phyloP scores from a whole-genome alignment of 1,140 invertebrate genomes.

The Bombus fervidus region DNA sequence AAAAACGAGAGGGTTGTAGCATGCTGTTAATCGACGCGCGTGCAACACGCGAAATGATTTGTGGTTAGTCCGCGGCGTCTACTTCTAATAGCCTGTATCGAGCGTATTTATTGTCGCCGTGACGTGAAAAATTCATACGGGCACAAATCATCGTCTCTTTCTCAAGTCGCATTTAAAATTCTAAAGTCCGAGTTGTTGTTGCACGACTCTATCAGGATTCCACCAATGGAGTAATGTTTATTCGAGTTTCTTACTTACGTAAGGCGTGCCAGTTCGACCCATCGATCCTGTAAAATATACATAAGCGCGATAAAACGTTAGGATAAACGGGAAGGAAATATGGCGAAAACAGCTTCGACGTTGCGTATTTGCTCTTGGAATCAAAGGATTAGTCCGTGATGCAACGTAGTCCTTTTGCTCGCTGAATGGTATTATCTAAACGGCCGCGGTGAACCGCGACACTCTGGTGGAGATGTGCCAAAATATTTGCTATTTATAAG shows the following conservation, averaged over 20 bases:
- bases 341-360: neutral
- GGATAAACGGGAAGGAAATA: too few species aligned
- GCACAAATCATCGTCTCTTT: constrained; percentile 45
- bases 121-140: constrained; percentile 28
- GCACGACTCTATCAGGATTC: neutral
- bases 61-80: constrained; percentile 24
- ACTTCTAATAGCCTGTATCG: constrained; percentile 35
- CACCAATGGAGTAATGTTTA: neutral
- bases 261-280: neutral
- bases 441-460: neutral
- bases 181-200: neutral
- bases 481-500: constrained; percentile 23
- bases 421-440: neutral
- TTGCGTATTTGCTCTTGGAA: neutral
- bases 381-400: neutral
- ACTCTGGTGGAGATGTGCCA: neutral
- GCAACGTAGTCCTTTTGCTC: neutral
- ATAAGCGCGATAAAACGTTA: too few species aligned
- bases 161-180: neutral
- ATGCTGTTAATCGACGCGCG: constrained; percentile 51
- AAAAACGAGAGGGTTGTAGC: constrained; percentile 1
- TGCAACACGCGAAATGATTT: constrained; percentile 57
- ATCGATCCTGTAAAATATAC: neutral
- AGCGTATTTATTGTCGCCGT: constrained; percentile 15
- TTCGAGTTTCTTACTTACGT: neutral